These are phyloP conservation scores for Pristionchus japonicus DNA, from an alignment of 2,888 invertebrate genomes.

Conservation along the genomic window DNA sequence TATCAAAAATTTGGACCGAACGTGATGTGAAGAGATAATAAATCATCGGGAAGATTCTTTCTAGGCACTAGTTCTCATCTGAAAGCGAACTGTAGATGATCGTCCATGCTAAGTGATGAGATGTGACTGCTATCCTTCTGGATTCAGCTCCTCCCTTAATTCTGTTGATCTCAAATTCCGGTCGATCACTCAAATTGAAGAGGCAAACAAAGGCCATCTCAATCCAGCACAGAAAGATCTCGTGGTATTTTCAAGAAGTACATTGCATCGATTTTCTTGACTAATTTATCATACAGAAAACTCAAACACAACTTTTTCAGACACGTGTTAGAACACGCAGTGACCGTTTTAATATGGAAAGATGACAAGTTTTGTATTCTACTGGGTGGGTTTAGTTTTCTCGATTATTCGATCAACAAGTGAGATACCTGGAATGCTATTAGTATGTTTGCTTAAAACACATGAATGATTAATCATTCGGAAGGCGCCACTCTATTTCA, in stretches of 20 bases:
- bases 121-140: background rate
- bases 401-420: background rate
- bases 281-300: background rate
- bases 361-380: constrained; percentile 22
- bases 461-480: constrained; percentile 25
- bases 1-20: no score
- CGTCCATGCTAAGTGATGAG: background rate
- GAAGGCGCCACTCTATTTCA: constrained; percentile 33
- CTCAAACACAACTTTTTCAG: background rate
- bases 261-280: background rate
- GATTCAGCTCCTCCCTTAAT: background rate
- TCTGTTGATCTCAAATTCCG: background rate
- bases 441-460: background rate
- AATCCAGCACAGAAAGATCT: background rate
- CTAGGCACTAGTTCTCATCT: background rate
- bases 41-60: no score
- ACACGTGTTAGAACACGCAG: constrained; percentile 8
- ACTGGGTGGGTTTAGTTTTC: constrained; percentile 2
- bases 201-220: constrained; percentile 27
- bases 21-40: no score
- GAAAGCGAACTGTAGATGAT: background rate
- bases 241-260: background rate
- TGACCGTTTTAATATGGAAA: constrained; percentile 18
- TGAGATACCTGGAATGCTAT: constrained; percentile 24
- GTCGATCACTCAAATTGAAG: constrained; percentile 27